Evolutionary conservation across 2,888 invertebrate species (phyloP), one percentile per base, ranked within the genome.

Genomic region (Agrotis puta): DNA sequence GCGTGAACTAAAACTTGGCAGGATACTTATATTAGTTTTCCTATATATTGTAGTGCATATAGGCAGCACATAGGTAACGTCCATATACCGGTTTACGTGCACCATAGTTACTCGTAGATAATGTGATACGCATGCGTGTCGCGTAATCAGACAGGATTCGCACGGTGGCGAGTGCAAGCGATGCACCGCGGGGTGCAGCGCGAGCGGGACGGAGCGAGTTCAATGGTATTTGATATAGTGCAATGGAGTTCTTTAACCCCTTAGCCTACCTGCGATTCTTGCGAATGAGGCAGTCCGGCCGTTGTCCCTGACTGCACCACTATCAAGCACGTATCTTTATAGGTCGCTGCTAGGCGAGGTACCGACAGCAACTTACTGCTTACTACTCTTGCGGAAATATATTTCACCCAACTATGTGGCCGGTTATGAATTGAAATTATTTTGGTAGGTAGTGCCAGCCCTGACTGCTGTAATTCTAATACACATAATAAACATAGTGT

Each of bases 201-300:
- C 83, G 92, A 95, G 92, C 82, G 91, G 85, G 95, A 95, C 89
- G 82, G 87, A 88, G 90, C 87, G 93, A 94, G 95, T 96, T 96
- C 96, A 96, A 94, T 95, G 96, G 95, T 95, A 95, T 95, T 95
- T 95, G 95, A 96, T 95, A 94, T 96, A 95, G 95, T 96, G 94
- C 96, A 96, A 89, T 88, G 88, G 92, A 95, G 96, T 96, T 96
- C 96, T 93, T 95, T 96, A 95, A 95, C 95, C 96, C 94, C 94
- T 94, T 96, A 96, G 95, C 96, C 96, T 96, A 96, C 96, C 96
- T 95, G 94, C 94, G 93, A 91, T 94, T 94, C 94, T 92, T 95
- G 95, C 95, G 94, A 95, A 94, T 94, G 95, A 95, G 96, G 96
- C 94, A 90, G 93, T 89, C 87, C 92, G 96, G 96, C 94, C 96